Conservation (phyloP, 2,113 vertebrate genomes). For the Hippolais icterina region DNA sequence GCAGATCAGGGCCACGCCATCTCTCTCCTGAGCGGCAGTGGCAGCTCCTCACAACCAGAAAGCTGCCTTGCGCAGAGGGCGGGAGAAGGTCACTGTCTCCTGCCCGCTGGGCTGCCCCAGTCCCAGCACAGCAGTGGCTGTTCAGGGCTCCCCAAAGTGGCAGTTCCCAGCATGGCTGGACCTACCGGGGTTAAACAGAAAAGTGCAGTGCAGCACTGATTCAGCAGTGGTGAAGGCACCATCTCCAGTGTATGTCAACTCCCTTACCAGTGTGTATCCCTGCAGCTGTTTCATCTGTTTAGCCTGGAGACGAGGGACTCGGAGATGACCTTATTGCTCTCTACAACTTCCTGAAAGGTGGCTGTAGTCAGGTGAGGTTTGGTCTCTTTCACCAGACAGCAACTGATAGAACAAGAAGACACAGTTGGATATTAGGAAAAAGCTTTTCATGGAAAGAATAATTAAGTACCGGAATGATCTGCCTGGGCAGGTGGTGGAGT, state of each 20-base stretch:
- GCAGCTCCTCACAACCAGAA: background rate
- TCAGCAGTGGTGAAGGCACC: no score
- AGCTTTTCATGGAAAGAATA: no score
- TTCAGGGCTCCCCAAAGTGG: background rate
- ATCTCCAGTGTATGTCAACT: background rate
- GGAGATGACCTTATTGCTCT: background rate
- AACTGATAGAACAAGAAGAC: background rate
- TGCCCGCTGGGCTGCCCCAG: fast-evolving
- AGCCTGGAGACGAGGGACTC: background rate
- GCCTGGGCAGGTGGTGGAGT: no score
- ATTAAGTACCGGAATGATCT: no score
- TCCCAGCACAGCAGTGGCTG: background rate
- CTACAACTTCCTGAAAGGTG: background rate
- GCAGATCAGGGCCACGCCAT: no score
- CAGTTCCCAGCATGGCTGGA: fast-evolving
- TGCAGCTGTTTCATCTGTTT: background rate
- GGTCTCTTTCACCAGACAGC: background rate
- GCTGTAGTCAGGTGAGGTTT: background rate
- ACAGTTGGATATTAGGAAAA: no score
- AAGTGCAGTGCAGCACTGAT: background rate
- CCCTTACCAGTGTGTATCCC: background rate
- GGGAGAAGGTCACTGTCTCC: background rate
- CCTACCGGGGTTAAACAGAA: no score
- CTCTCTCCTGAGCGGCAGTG: background rate
- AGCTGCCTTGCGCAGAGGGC: background rate